phyloP scores from a whole-genome alignment of 2,888 invertebrate species.

The Parnassius orleans region DNA sequence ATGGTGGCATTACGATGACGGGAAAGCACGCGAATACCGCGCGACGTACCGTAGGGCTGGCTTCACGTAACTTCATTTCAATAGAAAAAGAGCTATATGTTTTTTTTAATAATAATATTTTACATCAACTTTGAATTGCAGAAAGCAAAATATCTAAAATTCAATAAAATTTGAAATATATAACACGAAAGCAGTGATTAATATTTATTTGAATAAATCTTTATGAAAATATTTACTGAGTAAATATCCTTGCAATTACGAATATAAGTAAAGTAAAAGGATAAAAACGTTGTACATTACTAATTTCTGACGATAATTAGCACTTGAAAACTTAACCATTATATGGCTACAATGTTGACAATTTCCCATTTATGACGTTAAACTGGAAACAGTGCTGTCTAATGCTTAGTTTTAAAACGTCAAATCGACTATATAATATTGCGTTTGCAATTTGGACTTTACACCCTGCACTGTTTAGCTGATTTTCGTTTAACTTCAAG shows the following conservation, averaged over 20 bases:
- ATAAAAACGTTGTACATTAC: not conserved
- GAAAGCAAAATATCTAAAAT: too few species aligned
- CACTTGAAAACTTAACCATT: conserved; percentile 26
- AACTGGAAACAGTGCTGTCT: conserved; percentile 63
- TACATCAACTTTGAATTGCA: too few species aligned
- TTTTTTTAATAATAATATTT: too few species aligned
- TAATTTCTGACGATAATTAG: conserved; percentile 3
- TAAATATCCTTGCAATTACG: too few species aligned
- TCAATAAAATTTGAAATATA: too few species aligned
- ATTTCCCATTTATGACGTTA: conserved; percentile 58
- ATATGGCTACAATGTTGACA: conserved; percentile 41
- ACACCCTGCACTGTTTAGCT: conserved; percentile 26
- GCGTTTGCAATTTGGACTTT: conserved; percentile 35
- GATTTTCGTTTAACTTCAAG: conserved; percentile 33
- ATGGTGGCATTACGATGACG: conserved; percentile 45
- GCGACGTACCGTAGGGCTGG: conserved; percentile 47
- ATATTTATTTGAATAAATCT: too few species aligned
- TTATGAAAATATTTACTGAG: too few species aligned
- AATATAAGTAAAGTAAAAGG: too few species aligned
- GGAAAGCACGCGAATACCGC: conserved; percentile 57
- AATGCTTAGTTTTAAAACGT: conserved; percentile 55
- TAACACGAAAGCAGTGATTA: too few species aligned
- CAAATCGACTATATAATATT: conserved; percentile 57
- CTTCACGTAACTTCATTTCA: conserved; percentile 2
- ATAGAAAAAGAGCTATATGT: not conserved